phyloP scores from a whole-genome alignment of 2,797 vertebrate genomes.

The Rhinichthys osculus region DNA sequence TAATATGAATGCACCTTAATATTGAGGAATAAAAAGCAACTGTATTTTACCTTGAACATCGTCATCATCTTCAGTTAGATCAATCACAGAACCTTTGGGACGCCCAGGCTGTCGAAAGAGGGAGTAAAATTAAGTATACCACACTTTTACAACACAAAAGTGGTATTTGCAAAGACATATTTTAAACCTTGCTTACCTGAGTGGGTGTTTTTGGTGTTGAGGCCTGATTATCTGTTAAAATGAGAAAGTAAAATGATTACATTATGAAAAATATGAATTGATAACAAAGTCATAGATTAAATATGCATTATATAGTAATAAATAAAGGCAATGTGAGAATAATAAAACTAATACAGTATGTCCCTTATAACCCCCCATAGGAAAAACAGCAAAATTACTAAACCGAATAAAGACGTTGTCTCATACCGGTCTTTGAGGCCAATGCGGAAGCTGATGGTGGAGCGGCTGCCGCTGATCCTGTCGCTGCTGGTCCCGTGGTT shows the following conservation, averaged over 20 bases:
- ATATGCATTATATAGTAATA: not conserved
- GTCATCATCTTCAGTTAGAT: slow-evolving; percentile 97
- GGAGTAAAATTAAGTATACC: not conserved
- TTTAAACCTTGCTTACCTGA: slow-evolving; percentile 68
- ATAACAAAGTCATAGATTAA: not conserved
- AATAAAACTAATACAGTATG: no score
- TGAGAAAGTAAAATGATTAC: not conserved
- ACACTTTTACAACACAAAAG: not conserved
- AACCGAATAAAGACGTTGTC: not conserved
- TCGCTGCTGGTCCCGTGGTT: slow-evolving; percentile 79
- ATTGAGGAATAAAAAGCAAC: not conserved
- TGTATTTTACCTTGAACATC: slow-evolving; percentile 82
- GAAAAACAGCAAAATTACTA: not conserved
- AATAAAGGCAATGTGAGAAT: not conserved
- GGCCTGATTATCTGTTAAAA: slow-evolving; percentile 86
- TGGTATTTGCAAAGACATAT: not conserved
- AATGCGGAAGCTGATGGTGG: slow-evolving; percentile 76
- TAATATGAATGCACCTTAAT: not conserved
- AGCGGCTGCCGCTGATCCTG: slow-evolving; percentile 78
- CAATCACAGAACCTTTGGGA: slow-evolving; percentile 90
- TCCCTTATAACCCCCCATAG: no score
- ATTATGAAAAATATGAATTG: not conserved
- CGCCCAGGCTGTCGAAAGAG: slow-evolving; percentile 79
- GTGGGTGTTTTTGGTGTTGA: slow-evolving; percentile 77
- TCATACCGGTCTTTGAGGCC: slow-evolving; percentile 81